Evolutionary conservation across 2,113 vertebrate genomes (phyloP).

Genomic region (Carassius gibelio): DNA sequence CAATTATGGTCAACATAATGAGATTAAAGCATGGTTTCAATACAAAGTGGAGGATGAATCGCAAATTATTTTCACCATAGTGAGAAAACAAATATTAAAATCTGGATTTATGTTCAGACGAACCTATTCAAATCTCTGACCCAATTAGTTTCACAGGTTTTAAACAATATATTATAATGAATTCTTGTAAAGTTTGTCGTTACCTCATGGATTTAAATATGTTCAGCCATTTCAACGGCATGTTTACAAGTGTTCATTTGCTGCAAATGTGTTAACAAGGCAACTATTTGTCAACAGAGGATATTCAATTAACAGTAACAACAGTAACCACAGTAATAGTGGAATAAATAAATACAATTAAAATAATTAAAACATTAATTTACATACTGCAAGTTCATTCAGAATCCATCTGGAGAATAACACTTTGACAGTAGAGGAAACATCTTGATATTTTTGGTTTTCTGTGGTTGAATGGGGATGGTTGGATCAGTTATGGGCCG

Average conservation of each 20-base stretch:
- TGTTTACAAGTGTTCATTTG: slow-evolving; percentile 20
- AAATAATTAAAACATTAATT: neutral
- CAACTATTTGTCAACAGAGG: slow-evolving; percentile 9
- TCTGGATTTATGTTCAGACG: neutral
- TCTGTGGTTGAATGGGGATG: neutral
- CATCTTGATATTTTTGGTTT: neutral
- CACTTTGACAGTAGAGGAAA: neutral
- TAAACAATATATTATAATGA: neutral
- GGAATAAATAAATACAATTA: slow-evolving; percentile 15
- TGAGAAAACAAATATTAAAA: neutral
- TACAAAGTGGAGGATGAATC: neutral
- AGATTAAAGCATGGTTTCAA: slow-evolving; percentile 2
- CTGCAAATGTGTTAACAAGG: slow-evolving; percentile 18
- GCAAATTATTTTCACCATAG: neutral
- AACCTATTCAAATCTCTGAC: neutral
- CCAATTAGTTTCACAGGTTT: neutral
- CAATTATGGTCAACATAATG: neutral
- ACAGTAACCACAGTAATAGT: neutral
- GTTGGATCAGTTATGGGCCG: neutral
- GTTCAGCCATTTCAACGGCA: neutral
- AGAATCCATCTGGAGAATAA: neutral
- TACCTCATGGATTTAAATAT: neutral
- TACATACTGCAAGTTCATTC: slow-evolving; percentile 1
- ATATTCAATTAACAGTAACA: slow-evolving; percentile 4
- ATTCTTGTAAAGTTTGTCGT: neutral